phyloP scores from a whole-genome alignment of 2,113 vertebrate species.

The Nymphicus hollandicus region DNA sequence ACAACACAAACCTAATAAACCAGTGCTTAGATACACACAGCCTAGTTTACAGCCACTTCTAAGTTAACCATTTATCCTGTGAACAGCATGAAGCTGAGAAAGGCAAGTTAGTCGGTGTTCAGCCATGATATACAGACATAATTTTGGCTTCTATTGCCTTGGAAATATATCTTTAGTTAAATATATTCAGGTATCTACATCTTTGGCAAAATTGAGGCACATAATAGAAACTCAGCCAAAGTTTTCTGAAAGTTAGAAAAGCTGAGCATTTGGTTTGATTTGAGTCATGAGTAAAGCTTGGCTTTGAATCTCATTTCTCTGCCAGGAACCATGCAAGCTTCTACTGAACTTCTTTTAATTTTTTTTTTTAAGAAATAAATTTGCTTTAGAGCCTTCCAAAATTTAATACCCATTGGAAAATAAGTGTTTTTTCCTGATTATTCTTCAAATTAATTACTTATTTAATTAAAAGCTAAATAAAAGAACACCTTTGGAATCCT shows the following conservation, averaged over 20 bases:
- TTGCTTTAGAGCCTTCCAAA: not conserved
- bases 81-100: not conserved
- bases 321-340: not conserved
- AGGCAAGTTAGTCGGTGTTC: not conserved
- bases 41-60: not conserved
- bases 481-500: not conserved
- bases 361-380: not conserved
- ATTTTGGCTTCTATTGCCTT: not conserved
- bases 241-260: not conserved
- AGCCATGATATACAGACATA: not conserved
- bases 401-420: not conserved
- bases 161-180: not conserved
- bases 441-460: not conserved
- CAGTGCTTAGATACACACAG: not conserved
- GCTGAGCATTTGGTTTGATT: not conserved
- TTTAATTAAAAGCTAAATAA: not conserved
- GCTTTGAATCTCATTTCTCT: not conserved
- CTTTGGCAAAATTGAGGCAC: not conserved
- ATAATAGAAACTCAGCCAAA: not conserved
- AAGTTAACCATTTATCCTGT: not conserved
- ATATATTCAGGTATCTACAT: not conserved
- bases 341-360: not conserved
- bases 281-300: not conserved
- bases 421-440: not conserved
- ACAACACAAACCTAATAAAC: constrained; percentile 11